phyloP scores from a whole-genome alignment of 2,888 invertebrate species.

The Lamproptera curius region DNA sequence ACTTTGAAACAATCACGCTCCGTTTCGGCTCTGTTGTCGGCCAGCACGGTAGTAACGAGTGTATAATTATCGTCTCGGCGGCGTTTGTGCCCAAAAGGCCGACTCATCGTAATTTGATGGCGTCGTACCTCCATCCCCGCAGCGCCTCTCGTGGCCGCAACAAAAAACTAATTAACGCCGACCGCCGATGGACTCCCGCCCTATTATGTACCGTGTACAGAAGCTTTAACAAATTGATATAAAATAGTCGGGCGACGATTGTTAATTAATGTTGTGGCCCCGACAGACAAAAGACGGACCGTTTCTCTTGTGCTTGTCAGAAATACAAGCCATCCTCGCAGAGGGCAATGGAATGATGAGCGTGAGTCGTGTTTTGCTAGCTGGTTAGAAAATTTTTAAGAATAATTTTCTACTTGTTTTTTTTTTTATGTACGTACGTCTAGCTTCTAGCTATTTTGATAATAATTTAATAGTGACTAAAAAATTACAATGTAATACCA shows the following conservation, averaged over 20 bases:
- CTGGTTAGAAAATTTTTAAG: too few relatives aligned
- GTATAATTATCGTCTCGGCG: constrained; percentile 72
- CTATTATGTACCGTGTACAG: constrained; percentile 16
- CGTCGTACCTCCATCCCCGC: constrained; percentile 40
- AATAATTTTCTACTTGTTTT: too few relatives aligned
- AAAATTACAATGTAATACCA: too few relatives aligned
- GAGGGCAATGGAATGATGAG: too few relatives aligned
- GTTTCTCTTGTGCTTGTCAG: too few relatives aligned
- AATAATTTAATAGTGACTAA: too few relatives aligned
- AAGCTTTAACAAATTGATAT: constrained; percentile 16
- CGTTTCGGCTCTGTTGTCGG: constrained; percentile 42
- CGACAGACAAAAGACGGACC: too few relatives aligned
- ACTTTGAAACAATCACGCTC: constrained; percentile 52
- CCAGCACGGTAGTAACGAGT: constrained; percentile 77
- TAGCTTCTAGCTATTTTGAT: too few relatives aligned
- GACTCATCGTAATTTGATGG: constrained; percentile 79
- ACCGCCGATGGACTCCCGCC: constrained; percentile 40
- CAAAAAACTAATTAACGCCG: constrained; percentile 77
- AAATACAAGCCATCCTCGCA: too few relatives aligned
- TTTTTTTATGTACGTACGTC: too few relatives aligned
- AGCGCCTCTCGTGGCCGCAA: constrained; percentile 40
- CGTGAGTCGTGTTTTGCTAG: too few relatives aligned
- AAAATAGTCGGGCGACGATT: constrained; percentile 6
- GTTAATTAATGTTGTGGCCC: constrained; percentile 16
- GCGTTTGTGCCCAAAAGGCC: constrained; percentile 75